These are phyloP conservation scores for Tribolium castaneum DNA, from an alignment of 1,140 invertebrate genomes.

Conservation along the genomic window DNA sequence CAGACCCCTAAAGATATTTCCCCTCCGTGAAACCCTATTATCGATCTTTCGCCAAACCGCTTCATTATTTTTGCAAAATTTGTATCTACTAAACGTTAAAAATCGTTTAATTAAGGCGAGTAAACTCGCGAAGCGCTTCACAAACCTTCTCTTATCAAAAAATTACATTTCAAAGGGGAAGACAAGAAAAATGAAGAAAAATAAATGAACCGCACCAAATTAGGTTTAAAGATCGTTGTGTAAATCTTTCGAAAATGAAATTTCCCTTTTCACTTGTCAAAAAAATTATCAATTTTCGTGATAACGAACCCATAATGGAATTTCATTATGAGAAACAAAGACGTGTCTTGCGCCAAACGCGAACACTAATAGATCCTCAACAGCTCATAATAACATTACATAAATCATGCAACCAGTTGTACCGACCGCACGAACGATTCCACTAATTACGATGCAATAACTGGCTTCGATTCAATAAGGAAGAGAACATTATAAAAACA, in stretches of 20 bases:
- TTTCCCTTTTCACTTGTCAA: background rate
- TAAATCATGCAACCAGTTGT: constrained; percentile 4
- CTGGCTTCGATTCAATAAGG: constrained; percentile 18
- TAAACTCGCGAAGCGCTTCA: background rate
- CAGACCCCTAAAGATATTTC: constrained; percentile 30
- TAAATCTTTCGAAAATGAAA: constrained; percentile 21
- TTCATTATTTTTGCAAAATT: constrained; percentile 13
- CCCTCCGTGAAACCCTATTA: constrained; percentile 3
- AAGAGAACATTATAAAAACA: background rate
- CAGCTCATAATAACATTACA: constrained; percentile 1
- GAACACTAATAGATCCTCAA: constrained; percentile 8
- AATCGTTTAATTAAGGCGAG: constrained; percentile 22
- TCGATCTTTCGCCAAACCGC: constrained; percentile 6
- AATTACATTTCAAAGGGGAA: constrained; percentile 37
- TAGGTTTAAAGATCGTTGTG: constrained; percentile 23
- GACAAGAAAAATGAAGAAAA: constrained; percentile 37
- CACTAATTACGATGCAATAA: background rate
- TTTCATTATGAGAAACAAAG: background rate
- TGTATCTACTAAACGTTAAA: background rate
- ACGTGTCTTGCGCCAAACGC: background rate
- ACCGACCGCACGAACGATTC: constrained; percentile 8
- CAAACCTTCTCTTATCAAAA: constrained; percentile 31
- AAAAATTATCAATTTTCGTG: background rate
- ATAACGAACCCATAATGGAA: background rate
- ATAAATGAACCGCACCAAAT: constrained; percentile 28